Base-by-base conservation (phyloP, 2,113 vertebrate genomes). In the zebrafish (Danio rerio) region DNA sequence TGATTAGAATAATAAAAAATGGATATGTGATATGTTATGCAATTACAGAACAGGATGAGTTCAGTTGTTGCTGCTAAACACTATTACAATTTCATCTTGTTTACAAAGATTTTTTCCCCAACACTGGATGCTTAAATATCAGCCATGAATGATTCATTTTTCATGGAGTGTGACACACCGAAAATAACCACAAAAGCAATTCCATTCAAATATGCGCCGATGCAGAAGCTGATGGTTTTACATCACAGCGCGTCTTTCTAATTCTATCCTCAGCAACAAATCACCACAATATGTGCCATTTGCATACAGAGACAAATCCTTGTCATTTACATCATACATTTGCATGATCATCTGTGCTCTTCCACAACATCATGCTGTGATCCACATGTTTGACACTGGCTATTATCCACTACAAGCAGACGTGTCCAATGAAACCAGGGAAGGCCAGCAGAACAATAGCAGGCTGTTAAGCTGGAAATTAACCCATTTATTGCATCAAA, bases 251-350 rank as follows among this genome's bases (percentile, higher is more conserved):
- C 49, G 31, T 43, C 49, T 68, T 20, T 79, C 18, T 63, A 65
- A 70, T 63, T 40, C 56, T 71, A 49, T 59, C 52, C 50, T 56
- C 13, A 55, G 70, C 56, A 72, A 68, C n/a, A n/a, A 42, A 58
- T 58, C 31, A 40, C 83, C 68, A 47, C 61, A 68, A 56, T 47
- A 43, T 0, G 13, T 65, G 21, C 42, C 5, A 50, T 84, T 84
- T 84, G 62, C 78, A 84, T 81, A 66, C 15, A 71, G 47, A 15
- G 61, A 74, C 70, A 68, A 59, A 68, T 59, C 50, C 61, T 83
- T 83, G 63, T 61, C 74, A 71, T 59, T 61, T 61, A 78, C 53
- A 71, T 83, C 20, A 69, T 11, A 68, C 81, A 77, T 49, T 69
- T 58, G 72, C 76, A 73, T 79, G 59, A 52, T 63, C 31, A 66